Evolutionary conservation across 2,797 vertebrate genomes (phyloP).

Genomic region (Ctenochaetus hawaiiensis): DNA sequence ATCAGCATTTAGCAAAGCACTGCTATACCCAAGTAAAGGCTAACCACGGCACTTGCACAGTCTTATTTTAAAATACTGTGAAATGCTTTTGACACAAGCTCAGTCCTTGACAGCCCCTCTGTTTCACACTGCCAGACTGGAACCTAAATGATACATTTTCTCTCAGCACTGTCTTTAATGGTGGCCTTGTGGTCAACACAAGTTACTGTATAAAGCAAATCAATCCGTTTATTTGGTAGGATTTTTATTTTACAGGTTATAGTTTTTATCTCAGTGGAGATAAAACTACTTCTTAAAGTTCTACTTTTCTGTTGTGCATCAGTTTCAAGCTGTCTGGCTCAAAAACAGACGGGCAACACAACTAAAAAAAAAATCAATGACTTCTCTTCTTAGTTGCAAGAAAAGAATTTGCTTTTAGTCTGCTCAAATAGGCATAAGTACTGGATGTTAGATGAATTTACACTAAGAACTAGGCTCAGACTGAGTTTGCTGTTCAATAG

Average conservation of each 20-base stretch:
- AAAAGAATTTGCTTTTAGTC: conserved; percentile 30
- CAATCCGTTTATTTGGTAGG: conserved; percentile 24
- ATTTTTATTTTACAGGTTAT: conserved; percentile 26
- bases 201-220: conserved; percentile 27
- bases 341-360: conserved; percentile 14
- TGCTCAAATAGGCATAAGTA: conserved; percentile 34
- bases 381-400: conserved; percentile 23
- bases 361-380: conserved; percentile 39
- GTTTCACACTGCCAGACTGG: background rate
- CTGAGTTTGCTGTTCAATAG: conserved; percentile 56
- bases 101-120: conserved; percentile 19
- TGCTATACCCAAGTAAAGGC: background rate
- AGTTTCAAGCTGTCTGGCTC: conserved; percentile 18
- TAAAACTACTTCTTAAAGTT: conserved; percentile 27
- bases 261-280: conserved; percentile 25
- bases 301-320: conserved; percentile 26
- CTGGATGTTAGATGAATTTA: conserved; percentile 57
- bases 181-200: conserved; percentile 8
- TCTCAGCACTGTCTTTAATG: background rate
- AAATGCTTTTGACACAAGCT: background rate
- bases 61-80: background rate
- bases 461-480: conserved; percentile 35
- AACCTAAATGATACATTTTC: conserved; percentile 12
- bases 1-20: conserved; percentile 13
- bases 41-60: background rate